phyloP scores from a whole-genome alignment of 2,888 invertebrate species.

The Hanleya hanleyi region DNA sequence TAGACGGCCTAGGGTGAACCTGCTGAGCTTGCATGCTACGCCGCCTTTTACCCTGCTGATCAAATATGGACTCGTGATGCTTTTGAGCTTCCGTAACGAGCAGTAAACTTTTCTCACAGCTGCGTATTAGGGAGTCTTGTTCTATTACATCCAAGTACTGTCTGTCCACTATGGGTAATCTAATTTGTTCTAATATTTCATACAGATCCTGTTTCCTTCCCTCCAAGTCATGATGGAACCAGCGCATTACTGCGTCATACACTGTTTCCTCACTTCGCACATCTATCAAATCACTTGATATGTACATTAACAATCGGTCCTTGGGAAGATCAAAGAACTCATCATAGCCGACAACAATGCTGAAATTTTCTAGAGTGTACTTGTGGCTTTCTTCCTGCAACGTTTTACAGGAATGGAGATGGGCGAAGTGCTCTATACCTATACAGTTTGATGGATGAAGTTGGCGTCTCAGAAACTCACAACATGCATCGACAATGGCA shows the following conservation, averaged over 20 bases:
- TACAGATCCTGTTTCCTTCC: slow-evolving; percentile 51
- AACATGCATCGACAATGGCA: slow-evolving; percentile 67
- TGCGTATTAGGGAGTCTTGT: slow-evolving; percentile 56
- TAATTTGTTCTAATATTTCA: slow-evolving; percentile 58
- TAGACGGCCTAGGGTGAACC: slow-evolving; percentile 69
- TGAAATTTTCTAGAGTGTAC: slow-evolving; percentile 70
- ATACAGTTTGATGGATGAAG: slow-evolving; percentile 72
- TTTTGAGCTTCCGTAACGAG: slow-evolving; percentile 63
- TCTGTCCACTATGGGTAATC: slow-evolving; percentile 65
- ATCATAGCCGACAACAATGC: slow-evolving; percentile 64
- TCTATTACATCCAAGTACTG: slow-evolving; percentile 58
- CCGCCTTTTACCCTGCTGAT: slow-evolving; percentile 62
- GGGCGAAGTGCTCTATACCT: slow-evolving; percentile 71
- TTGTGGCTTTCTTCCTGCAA: slow-evolving; percentile 64
- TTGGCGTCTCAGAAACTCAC: slow-evolving; percentile 67
- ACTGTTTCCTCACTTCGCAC: slow-evolving; percentile 69
- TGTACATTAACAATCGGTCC: slow-evolving; percentile 60
- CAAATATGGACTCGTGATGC: slow-evolving; percentile 62
- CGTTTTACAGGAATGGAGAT: slow-evolving; percentile 66
- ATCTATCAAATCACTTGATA: slow-evolving; percentile 69
- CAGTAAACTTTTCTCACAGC: slow-evolving; percentile 54
- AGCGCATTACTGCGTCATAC: slow-evolving; percentile 67
- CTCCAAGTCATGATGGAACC: slow-evolving; percentile 68
- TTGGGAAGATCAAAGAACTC: slow-evolving; percentile 68
- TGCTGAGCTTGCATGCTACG: slow-evolving; percentile 65